Evolutionary conservation across 2,888 invertebrate species (phyloP).

Genomic region (Melanargia galathea): DNA sequence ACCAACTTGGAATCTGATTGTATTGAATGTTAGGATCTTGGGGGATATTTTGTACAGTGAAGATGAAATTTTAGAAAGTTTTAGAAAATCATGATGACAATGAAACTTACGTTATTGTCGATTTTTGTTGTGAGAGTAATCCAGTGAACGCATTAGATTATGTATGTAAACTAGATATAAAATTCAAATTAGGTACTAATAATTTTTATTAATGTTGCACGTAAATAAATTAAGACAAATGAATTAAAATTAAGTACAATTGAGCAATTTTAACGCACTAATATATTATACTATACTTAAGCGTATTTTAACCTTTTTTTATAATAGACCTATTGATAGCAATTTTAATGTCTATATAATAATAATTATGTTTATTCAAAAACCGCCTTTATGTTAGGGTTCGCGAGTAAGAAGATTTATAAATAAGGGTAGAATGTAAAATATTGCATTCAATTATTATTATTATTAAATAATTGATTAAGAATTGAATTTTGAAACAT

Average conservation of each 20-base stretch:
- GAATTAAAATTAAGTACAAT: conserved; percentile 9
- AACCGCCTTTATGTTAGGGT: conserved; percentile 26
- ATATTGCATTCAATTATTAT: not conserved
- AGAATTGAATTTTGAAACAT: not conserved
- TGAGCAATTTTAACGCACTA: conserved; percentile 9
- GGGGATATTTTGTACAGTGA: too few species aligned
- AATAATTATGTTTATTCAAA: conserved; percentile 22
- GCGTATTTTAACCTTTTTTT: not conserved
- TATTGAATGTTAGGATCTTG: too few species aligned
- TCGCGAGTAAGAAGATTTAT: not conserved
- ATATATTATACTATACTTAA: not conserved
- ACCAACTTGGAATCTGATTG: too few species aligned
- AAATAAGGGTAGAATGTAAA: not conserved
- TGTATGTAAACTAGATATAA: not conserved
- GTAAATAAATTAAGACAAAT: not conserved
- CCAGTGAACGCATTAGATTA: not conserved
- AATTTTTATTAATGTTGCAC: not conserved
- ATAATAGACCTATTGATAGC: not conserved
- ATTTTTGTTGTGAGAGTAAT: not conserved
- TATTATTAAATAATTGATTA: not conserved
- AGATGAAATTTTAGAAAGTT: not conserved
- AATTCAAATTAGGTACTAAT: not conserved
- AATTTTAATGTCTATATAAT: conserved; percentile 5
- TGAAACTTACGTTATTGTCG: not conserved
- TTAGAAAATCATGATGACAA: not conserved